Percentiles rank a stretch among this genome's conserved stretches.
Conservation (phyloP, 2,797 vertebrate genomes). For the Rhodeus uyekii region DNA sequence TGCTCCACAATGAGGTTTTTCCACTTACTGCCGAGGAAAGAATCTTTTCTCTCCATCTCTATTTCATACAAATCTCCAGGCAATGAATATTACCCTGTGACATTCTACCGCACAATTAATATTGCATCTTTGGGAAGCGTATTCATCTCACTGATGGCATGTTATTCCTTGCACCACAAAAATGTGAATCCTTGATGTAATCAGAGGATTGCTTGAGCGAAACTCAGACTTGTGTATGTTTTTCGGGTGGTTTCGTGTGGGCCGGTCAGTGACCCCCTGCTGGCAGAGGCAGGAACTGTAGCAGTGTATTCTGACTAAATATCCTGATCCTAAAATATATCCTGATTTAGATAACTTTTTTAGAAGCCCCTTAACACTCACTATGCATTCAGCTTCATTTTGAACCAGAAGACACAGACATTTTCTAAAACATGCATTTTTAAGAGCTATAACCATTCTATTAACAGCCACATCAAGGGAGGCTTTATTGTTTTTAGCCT, state of each 20-base stretch:
- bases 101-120: conserved; percentile 1
- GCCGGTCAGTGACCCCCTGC: not conserved
- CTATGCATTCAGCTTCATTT: not conserved
- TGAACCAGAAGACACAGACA: not conserved
- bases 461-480: not conserved
- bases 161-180: not conserved
- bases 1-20: conserved; percentile 38
- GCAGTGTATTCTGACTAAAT: not conserved
- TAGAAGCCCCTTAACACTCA: not conserved
- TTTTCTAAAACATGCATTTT: not conserved
- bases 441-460: not conserved
- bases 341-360: not conserved
- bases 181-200: not conserved
- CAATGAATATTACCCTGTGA: conserved; percentile 9
- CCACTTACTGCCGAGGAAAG: conserved; percentile 33
- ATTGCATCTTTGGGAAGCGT: conserved; percentile 11
- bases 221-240: not conserved
- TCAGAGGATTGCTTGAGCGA: not conserved
- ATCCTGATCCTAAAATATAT: not conserved
- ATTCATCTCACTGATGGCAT: conserved; percentile 3
- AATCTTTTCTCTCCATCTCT: conserved; percentile 48
- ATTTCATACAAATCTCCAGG: conserved; percentile 34
- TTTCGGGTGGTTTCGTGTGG: not conserved
- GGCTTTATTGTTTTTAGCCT: not conserved
- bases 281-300: not conserved